phyloP scores from a whole-genome alignment of 2,113 vertebrate species.

The Vulpes vulpes region DNA sequence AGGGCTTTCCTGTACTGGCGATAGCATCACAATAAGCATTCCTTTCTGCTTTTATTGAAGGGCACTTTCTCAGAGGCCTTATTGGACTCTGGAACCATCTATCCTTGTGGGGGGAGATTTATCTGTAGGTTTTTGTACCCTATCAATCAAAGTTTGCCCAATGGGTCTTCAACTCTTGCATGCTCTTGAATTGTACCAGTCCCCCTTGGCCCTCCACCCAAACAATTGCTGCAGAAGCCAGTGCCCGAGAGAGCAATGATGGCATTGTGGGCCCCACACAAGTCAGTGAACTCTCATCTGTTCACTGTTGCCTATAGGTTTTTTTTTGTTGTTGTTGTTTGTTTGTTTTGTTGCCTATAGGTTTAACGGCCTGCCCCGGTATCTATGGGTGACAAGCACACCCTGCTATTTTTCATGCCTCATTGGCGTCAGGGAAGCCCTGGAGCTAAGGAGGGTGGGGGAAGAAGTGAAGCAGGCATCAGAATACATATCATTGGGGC shows the following conservation, averaged over 20 bases:
- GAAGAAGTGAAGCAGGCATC: not conserved
- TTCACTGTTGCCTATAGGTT: no score
- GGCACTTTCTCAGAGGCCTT: not conserved
- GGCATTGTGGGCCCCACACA: not conserved
- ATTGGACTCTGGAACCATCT: not conserved
- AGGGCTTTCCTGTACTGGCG: not conserved
- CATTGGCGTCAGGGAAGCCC: not conserved
- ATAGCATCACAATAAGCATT: not conserved
- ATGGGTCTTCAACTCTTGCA: not conserved
- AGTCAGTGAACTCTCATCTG: not conserved
- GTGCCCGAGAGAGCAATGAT: rapidly evolving
- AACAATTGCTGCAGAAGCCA: not conserved
- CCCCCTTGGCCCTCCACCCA: no score
- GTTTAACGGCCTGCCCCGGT: no score
- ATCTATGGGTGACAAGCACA: not conserved
- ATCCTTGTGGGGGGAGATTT: not conserved
- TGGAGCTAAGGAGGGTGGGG: not conserved
- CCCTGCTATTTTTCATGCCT: not conserved
- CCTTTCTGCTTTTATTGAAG: not conserved
- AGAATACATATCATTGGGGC: no score
- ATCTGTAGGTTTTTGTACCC: not conserved
- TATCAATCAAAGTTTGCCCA: not conserved
- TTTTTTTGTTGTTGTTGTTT: no score
- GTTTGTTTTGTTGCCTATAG: no score
- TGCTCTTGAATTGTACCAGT: not conserved